Base-by-base conservation (phyloP, 2,113 vertebrate genomes). In the Rhynchomys soricoides region DNA sequence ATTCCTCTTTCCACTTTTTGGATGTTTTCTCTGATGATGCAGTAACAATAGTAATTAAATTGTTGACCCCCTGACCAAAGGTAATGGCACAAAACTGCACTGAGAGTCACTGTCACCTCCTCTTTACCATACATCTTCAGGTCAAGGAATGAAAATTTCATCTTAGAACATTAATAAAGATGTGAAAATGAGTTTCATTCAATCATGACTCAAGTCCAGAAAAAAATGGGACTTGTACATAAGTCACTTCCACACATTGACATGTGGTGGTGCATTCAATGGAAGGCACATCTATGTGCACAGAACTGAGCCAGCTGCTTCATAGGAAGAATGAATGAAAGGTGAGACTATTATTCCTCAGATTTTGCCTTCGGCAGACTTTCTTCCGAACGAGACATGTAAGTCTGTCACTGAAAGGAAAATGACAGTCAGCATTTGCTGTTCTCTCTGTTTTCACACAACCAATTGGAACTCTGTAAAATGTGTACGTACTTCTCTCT, bases 391-490 rank as follows among this genome's bases (percentile, higher is more conserved):
- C 50, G 57, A n/a, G 82, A 62, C 59, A 92, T 43, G n/a, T 50
- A 43, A 90, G 24, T 17, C 45, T 74, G 37, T 75, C 81, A 94
- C 8, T 55, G 75, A 50, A 85, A 93, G 55, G 26, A 81, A 97
- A 94, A 81, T 4, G 82, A 89, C 21, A 21, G 75, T 70, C 26
- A 85, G 24, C 26, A 81, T 90, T 57, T 57, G 15, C 74, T 95
- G 48, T 59, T 55, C 70, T 83, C 37, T 90, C 7, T 79, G 50
- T 22, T 88, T 94, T 96, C 21, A 75, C 62, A 43, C 31, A 75
- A 73, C 85, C 88, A 78, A 88, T 52, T 85, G 34, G 6, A 74
- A 81, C 68, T 90, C 86, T 34, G 17, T 50, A 85, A 96, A 94
- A 82, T 55, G 24, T 59, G 5, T 48, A 59, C 93, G 52, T 11